Conservation (phyloP, 2,797 vertebrate genomes). For the Acridotheres tristis region DNA sequence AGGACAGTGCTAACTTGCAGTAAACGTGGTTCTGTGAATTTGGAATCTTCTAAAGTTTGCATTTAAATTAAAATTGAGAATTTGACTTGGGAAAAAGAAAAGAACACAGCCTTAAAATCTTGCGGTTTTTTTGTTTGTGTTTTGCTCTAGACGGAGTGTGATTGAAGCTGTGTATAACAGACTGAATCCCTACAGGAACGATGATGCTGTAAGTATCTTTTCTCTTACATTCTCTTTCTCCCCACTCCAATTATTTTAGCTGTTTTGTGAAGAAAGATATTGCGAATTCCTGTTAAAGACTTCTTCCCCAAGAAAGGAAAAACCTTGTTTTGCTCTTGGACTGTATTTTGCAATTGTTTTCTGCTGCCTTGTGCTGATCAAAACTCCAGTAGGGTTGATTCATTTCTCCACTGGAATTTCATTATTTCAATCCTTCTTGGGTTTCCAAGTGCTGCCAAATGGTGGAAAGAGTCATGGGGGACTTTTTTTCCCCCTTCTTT, state of each 20-base stretch:
- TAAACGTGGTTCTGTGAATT: background rate
- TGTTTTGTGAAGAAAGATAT: background rate
- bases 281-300: background rate
- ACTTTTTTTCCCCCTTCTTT: background rate
- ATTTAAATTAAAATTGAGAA: background rate
- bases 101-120: conserved; percentile 13
- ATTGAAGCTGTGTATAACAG: conserved; percentile 99
- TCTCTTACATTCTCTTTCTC: background rate
- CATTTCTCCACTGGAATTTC: background rate
- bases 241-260: background rate
- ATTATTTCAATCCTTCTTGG: background rate
- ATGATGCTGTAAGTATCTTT: conserved; percentile 95
- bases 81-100: background rate
- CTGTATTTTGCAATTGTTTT: background rate
- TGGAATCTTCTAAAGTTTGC: background rate
- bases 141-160: conserved; percentile 89
- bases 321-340: background rate
- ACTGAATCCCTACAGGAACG: conserved; percentile 97
- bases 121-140: conserved; percentile 31
- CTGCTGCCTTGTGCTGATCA: background rate
- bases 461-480: background rate
- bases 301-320: background rate
- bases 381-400: background rate
- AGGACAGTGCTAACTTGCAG: background rate
- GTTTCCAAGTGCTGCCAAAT: background rate